Conservation (phyloP, 37 sponge, comb jelly and placozoan species). For the Diacarnus erythraeanus region DNA sequence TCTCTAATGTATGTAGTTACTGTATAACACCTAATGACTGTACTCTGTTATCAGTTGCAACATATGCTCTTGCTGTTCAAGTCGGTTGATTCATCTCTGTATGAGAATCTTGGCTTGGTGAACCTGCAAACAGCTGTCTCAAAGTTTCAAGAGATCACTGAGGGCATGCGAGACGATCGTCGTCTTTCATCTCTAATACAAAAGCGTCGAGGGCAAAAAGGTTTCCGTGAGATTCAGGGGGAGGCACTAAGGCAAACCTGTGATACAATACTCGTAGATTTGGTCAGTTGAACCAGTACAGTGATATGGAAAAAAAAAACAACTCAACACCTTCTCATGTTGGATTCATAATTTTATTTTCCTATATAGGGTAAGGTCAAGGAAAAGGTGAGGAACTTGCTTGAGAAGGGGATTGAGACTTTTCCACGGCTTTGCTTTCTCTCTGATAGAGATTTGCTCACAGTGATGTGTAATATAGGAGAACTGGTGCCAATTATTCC, state of each 20-base stretch:
- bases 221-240: slow-evolving; percentile 79
- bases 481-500: slow-evolving; percentile 46
- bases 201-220: slow-evolving; percentile 68
- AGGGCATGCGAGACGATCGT: slow-evolving; percentile 48
- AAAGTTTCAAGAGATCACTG: slow-evolving; percentile 44
- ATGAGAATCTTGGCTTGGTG: slow-evolving; percentile 9
- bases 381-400: slow-evolving; percentile 2
- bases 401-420: slow-evolving; percentile 8
- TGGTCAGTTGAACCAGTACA: slow-evolving; percentile 25
- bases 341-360: background rate
- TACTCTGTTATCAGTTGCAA: slow-evolving; percentile 53
- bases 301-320: background rate
- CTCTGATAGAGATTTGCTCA: slow-evolving; percentile 29
- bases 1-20: background rate
- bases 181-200: slow-evolving; percentile 52
- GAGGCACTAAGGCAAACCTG: slow-evolving; percentile 41
- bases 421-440: slow-evolving; percentile 60
- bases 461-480: slow-evolving; percentile 15
- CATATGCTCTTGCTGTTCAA: slow-evolving; percentile 46
- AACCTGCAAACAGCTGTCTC: slow-evolving; percentile 49
- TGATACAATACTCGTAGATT: background rate
- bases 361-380: slow-evolving; percentile 14
- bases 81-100: background rate
- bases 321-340: background rate
- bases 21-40: too few relatives aligned